Conservation (phyloP, 2,113 vertebrate species). For the Coregonus clupeaformis region DNA sequence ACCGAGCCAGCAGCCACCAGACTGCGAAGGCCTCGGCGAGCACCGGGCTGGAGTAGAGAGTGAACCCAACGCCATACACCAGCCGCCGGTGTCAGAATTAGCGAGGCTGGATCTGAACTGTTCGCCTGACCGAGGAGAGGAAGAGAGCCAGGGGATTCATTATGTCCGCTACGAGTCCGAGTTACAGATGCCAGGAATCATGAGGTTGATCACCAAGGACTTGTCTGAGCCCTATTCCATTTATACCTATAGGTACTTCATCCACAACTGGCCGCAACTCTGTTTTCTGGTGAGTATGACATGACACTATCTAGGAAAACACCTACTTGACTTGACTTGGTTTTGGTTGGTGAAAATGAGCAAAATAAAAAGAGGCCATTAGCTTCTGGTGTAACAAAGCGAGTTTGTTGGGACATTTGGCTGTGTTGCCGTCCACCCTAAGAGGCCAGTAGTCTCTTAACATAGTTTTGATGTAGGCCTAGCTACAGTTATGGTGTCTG, state of each 20-base stretch:
- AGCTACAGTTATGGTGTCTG: too few relatives aligned
- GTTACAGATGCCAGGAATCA: constrained; percentile 99
- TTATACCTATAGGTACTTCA: constrained; percentile 99
- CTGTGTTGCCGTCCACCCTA: too few relatives aligned
- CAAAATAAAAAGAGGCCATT: too few relatives aligned
- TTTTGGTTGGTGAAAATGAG: too few relatives aligned
- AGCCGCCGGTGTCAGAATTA: constrained; percentile 74
- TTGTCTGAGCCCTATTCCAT: constrained; percentile 99
- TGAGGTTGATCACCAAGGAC: constrained; percentile 99
- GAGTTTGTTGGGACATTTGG: too few relatives aligned
- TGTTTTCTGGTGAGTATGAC: constrained; percentile 97
- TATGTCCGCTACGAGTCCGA: constrained; percentile 98
- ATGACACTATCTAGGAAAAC: too few relatives aligned
- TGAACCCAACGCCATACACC: constrained; percentile 70
- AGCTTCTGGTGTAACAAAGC: too few relatives aligned
- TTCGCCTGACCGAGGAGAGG: constrained; percentile 45
- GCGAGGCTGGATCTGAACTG: constrained; percentile 67
- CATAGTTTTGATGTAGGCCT: too few relatives aligned
- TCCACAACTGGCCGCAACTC: constrained; percentile 99
- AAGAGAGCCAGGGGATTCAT: constrained; percentile 81
- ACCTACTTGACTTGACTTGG: too few relatives aligned
- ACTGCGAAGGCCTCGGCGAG: constrained; percentile 46
- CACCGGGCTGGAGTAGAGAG: constrained; percentile 65
- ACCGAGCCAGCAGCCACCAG: constrained; percentile 30
- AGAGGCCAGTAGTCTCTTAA: too few relatives aligned